Evolutionary conservation across 2,797 vertebrate species (phyloP), one percentile per base, ranked within the genome.

Genomic region (Dipus sagitta): DNA sequence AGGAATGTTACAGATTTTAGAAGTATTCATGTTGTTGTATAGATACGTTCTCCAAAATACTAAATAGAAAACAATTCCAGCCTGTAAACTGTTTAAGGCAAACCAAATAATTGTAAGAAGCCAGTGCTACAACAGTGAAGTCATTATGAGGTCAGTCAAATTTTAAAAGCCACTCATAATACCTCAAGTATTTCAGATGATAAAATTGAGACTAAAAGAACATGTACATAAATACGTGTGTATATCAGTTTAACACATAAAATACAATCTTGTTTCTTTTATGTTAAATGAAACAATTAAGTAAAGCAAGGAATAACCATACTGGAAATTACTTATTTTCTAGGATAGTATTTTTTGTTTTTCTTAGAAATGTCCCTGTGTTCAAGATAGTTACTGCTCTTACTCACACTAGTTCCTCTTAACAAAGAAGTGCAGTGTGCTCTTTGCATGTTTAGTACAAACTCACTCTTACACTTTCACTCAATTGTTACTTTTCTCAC

Each of bases 271-370:
- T 77, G 34, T 4, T 85, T 23, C 10, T 77, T 82, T 60, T 52
- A n/a, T 68, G 34, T 52, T 88, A 88, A 78, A 91, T 94, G 65
- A 86, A 74, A 89, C 38, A 32, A 38, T 4, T 60, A 83, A 83
- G 4, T 67, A 17, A 89, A 81, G 58, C 9, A 74, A 85, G n/a
- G 4, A 21, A 11, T 67, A 42, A 4, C 13, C 38, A 15, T 74
- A n/a, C 17, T 60, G 9, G n/a, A 52, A 92, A 60, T 26, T 81
- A 86, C 1, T 6, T 68, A 2, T 81, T 68, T 88, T 75, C 34
- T 75, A 21, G 24, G 4, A 86, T 15, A 58, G 18, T 32, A 68
- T 52, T 38, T 15, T 85, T 76, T 26, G 3, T 65, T 87, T 87
- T 30, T 94, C 4, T 84, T 47, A 80, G 23, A 75, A 74, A 47